Base-by-base conservation (phyloP, 2,888 invertebrate genomes). In the Neoaliturus tenellus region DNA sequence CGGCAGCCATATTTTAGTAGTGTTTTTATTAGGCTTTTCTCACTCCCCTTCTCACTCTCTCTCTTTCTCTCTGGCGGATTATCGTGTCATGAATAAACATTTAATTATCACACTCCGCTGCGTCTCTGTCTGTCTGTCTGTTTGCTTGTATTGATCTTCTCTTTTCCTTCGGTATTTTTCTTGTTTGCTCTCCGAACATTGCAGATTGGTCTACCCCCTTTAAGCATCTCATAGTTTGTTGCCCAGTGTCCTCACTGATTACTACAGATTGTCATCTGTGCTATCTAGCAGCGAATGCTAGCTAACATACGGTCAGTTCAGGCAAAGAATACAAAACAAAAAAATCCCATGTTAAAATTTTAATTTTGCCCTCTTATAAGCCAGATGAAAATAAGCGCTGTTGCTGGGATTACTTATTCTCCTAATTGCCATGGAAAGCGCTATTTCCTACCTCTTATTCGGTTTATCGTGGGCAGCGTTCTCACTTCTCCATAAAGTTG, bases 1-100 rank as follows among this genome's bases (percentile, higher is more conserved):
- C 51, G 73, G 73, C 73, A 39, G 73, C 73, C 73, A 73, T 55
- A 71, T 39, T 73, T 73, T 55, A 82, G 82, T 82, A 82, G 73
- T 73, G 82, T 82, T 82, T 82, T 82, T 82, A 82, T 73, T 69
- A 69, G 67, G 67, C 81, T 44, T 78, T 75, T 75, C 81, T 41
- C 81, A 81, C 81, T 62, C 62, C 62, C 33, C 41, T 35, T 20
- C 80, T 25, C 81, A 12, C 81, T 20, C 81, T 62, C 58, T 33
- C 28, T 20, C 25, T 31, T 44, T 23, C 44, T 67, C 69, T 31
- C 67, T n/a, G 78, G 48, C 33, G 33, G 78, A 78, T 78, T 78
- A 78, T 78, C 78, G 75, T 78, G 78, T 78, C 55, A 78, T 78
- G 78, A 78, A 78, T 78, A 78, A 78, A 81, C 81, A 81, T 67